A percentile compares a stretch with the other conserved stretches of the same genome.
These are phyloP conservation scores for Thamnophis sirtalis DNA, from an alignment of 2,113 vertebrate species.

Conservation along the genomic window DNA sequence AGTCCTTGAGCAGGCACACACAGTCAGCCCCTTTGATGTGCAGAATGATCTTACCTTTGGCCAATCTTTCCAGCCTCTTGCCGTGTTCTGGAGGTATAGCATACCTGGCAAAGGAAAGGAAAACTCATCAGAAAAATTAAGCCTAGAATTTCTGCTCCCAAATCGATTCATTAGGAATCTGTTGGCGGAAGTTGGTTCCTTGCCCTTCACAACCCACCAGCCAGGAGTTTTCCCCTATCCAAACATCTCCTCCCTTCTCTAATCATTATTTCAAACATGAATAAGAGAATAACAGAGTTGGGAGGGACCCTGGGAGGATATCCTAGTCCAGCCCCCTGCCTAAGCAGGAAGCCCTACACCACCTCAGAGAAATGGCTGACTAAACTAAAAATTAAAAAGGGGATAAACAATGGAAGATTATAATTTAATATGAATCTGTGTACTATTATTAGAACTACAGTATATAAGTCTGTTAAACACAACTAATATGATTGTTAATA, in stretches of 20 bases:
- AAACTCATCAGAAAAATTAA: not conserved
- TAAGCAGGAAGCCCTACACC: not conserved
- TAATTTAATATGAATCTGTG: too few relatives aligned
- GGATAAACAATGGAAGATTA: too few relatives aligned
- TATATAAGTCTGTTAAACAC: too few relatives aligned
- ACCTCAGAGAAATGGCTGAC: too few relatives aligned
- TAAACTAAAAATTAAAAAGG: too few relatives aligned
- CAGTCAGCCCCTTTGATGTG: not conserved
- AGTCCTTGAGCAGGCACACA: not conserved
- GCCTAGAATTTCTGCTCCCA: fast-evolving
- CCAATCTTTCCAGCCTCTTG: slow-evolving; percentile 91
- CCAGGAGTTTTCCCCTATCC: not conserved
- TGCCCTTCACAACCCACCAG: not conserved
- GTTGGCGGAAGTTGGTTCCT: fast-evolving
- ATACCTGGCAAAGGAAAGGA: slow-evolving; percentile 76
- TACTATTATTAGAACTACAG: too few relatives aligned
- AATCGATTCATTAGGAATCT: fast-evolving
- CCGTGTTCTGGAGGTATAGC: slow-evolving; percentile 92
- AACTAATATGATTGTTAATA: too few relatives aligned
- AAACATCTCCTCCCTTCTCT: too few relatives aligned
- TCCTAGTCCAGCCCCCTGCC: not conserved
- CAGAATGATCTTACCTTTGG: slow-evolving; percentile 78
- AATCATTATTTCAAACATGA: not conserved
- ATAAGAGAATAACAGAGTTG: not conserved
- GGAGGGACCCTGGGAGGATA: not conserved